Conservation (phyloP, 1,140 invertebrate species). For the Zaprionus ghesquierei region DNA sequence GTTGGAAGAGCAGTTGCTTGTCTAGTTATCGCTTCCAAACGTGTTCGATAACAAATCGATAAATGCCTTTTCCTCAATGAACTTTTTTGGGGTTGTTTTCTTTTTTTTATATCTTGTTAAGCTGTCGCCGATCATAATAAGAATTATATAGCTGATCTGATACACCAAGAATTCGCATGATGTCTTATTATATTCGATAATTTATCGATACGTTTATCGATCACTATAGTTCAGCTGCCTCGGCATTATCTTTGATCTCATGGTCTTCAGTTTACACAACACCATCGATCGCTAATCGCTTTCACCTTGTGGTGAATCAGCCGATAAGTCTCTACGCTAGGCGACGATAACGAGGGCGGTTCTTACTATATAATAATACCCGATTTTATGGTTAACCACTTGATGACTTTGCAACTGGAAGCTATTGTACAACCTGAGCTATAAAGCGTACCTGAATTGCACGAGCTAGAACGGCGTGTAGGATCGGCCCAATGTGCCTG, state of each 20-base stretch:
- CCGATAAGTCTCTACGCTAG: neutral
- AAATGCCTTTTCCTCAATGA: neutral
- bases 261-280: neutral
- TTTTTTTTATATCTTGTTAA: no score
- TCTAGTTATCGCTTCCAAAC: neutral
- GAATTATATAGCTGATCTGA: neutral
- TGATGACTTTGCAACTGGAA: neutral
- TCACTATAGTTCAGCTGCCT: neutral
- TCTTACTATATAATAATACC: neutral
- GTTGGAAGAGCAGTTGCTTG: slow-evolving; percentile 50
- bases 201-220: no score
- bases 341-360: neutral
- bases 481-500: neutral
- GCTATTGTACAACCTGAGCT: neutral
- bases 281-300: neutral
- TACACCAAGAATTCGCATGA: neutral
- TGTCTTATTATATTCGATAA: no score
- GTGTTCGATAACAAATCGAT: slow-evolving; percentile 13
- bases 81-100: neutral
- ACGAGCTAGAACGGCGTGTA: neutral
- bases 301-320: neutral
- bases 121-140: neutral
- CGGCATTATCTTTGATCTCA: neutral
- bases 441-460: neutral
- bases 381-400: neutral